Conservation (phyloP, 2,113 vertebrate genomes). For the Corapipo altera region DNA sequence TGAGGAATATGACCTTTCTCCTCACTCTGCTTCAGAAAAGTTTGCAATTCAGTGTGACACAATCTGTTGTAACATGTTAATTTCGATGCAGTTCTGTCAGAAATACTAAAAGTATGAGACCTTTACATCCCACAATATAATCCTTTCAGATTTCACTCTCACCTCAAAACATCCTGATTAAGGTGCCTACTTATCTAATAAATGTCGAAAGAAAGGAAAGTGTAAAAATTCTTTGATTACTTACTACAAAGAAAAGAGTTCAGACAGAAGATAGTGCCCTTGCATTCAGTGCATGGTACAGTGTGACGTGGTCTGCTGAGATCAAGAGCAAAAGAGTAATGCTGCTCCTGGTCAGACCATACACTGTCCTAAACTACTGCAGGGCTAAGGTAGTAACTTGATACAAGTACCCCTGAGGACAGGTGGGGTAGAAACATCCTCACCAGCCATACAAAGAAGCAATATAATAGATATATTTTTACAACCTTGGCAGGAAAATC, state of each 20-base stretch:
- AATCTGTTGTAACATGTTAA: slow-evolving; percentile 71
- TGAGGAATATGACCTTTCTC: slow-evolving; percentile 69
- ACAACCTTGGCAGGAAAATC: not conserved
- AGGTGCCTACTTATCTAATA: slow-evolving; percentile 35
- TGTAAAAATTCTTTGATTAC: not conserved
- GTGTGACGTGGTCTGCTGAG: not conserved
- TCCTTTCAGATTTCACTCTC: slow-evolving; percentile 32
- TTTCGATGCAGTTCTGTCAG: slow-evolving; percentile 60
- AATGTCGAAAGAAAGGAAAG: slow-evolving; percentile 59
- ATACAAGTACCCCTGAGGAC: not conserved
- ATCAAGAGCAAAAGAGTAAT: not conserved
- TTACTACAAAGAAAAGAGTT: not conserved
- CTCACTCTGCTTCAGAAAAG: slow-evolving; percentile 43
- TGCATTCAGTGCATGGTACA: not conserved
- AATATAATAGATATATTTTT: not conserved
- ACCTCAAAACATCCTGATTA: not conserved
- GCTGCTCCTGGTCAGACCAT: not conserved
- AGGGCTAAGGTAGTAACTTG: not conserved
- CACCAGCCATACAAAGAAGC: not conserved
- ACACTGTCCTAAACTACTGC: not conserved
- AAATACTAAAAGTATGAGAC: slow-evolving; percentile 60
- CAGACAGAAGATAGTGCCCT: not conserved
- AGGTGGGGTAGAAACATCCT: not conserved
- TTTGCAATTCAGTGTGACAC: slow-evolving; percentile 66
- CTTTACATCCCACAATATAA: slow-evolving; percentile 48